These are phyloP conservation scores for Galemys pyrenaicus DNA, from an alignment of 2,113 vertebrate species.

Conservation along the genomic window DNA sequence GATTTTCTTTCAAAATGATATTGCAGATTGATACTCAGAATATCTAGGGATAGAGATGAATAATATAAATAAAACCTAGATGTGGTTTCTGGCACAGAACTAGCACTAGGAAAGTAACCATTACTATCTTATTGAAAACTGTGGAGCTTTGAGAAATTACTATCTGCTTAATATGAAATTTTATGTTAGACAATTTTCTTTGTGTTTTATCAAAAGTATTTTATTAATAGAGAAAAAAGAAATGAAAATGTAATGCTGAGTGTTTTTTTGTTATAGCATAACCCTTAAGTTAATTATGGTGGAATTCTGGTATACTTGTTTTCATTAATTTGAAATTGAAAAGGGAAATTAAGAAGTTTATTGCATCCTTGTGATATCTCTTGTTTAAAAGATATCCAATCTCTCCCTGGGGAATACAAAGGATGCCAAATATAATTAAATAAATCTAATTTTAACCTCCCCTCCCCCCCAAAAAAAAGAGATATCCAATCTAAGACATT, in stretches of 20 bases:
- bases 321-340: slow-evolving; percentile 58
- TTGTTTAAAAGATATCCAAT: slow-evolving; percentile 23
- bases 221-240: slow-evolving; percentile 20
- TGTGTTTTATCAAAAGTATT: slow-evolving; percentile 12
- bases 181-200: slow-evolving; percentile 25
- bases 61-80: neutral
- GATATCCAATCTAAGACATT: neutral
- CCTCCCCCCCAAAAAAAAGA: too few relatives aligned
- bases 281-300: neutral
- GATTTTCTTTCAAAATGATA: slow-evolving; percentile 14
- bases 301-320: neutral
- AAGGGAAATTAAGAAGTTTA: neutral
- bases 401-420: too few relatives aligned
- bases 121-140: slow-evolving; percentile 2
- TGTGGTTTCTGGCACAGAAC: neutral
- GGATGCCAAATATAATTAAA: too few relatives aligned
- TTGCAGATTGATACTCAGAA: neutral
- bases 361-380: neutral
- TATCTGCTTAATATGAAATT: neutral
- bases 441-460: too few relatives aligned
- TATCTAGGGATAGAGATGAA: neutral
- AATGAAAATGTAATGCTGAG: neutral
- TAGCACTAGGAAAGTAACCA: neutral
- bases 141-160: neutral
- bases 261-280: neutral